Percentiles rank a stretch among this genome's conserved stretches.
phyloP scores from a whole-genome alignment of 2,113 vertebrate genomes.

The Petrocephalus microphthalmus region DNA sequence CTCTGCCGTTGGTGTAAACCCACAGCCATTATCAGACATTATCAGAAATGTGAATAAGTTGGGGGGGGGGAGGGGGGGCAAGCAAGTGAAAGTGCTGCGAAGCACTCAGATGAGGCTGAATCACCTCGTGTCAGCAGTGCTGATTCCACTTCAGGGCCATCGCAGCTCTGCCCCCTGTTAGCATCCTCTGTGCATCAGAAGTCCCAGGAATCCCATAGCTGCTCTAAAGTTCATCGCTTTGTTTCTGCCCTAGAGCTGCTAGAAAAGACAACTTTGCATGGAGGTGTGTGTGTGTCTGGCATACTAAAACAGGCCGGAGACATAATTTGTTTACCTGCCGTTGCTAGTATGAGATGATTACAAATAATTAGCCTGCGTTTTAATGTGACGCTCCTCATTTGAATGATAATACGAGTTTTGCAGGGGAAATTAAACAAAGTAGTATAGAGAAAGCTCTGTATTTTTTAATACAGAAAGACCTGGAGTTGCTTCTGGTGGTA shows the following conservation, averaged over 20 bases:
- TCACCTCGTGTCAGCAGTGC: background rate
- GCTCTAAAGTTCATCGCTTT: background rate
- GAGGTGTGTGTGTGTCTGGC: background rate
- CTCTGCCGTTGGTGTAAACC: background rate
- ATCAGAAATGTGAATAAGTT: background rate
- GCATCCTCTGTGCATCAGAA: background rate
- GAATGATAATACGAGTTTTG: background rate
- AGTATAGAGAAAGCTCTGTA: background rate
- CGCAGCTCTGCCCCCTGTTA: background rate
- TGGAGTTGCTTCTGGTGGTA: background rate
- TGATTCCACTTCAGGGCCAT: background rate
- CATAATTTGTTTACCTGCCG: background rate
- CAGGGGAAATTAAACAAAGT: background rate
- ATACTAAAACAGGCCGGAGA: background rate
- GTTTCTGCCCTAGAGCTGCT: background rate
- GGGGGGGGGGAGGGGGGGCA: background rate
- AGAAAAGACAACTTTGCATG: background rate
- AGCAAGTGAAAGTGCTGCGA: background rate
- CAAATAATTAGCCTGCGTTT: constrained; percentile 9
- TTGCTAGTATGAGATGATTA: constrained; percentile 4
- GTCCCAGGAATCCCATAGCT: background rate
- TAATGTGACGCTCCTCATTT: background rate
- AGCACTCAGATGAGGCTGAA: background rate
- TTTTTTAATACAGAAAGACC: background rate
- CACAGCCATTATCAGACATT: background rate